phyloP scores from a whole-genome alignment of 2,113 vertebrate genomes.

The Gila orcuttii region DNA sequence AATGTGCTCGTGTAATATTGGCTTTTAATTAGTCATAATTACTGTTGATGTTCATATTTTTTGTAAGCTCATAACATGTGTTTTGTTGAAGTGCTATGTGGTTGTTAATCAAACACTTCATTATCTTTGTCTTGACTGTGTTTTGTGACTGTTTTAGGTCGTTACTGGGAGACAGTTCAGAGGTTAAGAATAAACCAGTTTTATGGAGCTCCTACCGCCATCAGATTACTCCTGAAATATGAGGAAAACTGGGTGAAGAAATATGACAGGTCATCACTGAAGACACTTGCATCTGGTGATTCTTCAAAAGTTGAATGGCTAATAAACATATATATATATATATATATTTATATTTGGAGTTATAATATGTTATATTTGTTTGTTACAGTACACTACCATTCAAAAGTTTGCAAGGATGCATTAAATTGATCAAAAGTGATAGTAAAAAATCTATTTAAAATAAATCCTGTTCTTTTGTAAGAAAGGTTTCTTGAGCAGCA shows the following conservation, averaged over 20 bases:
- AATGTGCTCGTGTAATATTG: neutral
- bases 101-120: neutral
- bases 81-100: neutral
- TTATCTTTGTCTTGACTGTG: constrained; percentile 10
- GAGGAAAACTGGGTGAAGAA: constrained; percentile 89
- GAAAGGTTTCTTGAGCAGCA: no score
- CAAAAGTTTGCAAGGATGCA: neutral
- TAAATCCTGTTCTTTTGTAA: neutral
- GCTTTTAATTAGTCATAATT: neutral
- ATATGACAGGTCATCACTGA: constrained; percentile 88
- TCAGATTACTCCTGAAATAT: constrained; percentile 86
- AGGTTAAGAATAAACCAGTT: constrained; percentile 89
- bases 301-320: neutral
- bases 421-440: neutral
- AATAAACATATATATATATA: no score
- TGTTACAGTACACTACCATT: neutral
- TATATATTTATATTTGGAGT: neutral
- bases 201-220: constrained; percentile 88
- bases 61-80: neutral
- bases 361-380: neutral
- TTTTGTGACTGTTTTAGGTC: constrained; percentile 74
- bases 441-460: neutral
- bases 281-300: constrained; percentile 87
- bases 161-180: constrained; percentile 91
- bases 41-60: neutral